Base-by-base conservation (phyloP, 2,797 vertebrate species). In the Anabacerthia variegaticeps region DNA sequence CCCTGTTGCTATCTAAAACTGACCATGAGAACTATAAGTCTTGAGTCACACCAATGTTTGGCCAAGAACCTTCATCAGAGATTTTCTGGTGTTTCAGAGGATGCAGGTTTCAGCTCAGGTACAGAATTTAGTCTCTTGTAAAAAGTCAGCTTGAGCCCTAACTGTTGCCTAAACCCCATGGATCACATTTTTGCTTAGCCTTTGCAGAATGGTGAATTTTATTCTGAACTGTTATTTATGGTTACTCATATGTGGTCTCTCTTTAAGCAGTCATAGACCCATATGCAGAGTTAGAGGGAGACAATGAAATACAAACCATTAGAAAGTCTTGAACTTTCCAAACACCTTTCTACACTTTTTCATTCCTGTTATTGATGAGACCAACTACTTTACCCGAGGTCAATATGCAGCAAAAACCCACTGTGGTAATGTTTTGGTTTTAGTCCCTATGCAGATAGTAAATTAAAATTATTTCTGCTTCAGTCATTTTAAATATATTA, bases 1-100 rank as follows among this genome's bases (percentile, higher is more conserved):
- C 51, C 39, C 51, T 86, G 20, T 81, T 85, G 63, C 71, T 90
- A 24, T 95, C 89, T 94, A 79, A 96, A 92, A 88, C 59, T 92
- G 77, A 85, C 67, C 34, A 74, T 67, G 59, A 84, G 43, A 81
- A 77, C 74, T 58, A 4, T 85, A 82, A 86, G 49, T 69, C 2
- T 0, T 77, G 79, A 92, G 62, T 87, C 37, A 43, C 15, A 73
- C 49, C 41, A 14, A 2, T 24, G 30, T 71, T 88, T 84, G 74
- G 41, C 83, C 59, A 54, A 52, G 49, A 85, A 36, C 58, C 85
- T 74, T 92, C 75, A 83, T 80, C 44, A 49, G 88, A 88, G 55
- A 67, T 73, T 85, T 94, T 76, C 59, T 84, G 32, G 7, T 90
- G 26, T 82, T 95, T 71, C 63, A 44, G 56, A 67, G 37, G 16